Base-by-base conservation (phyloP, 1,140 invertebrate species). In the Papilio dardanus region DNA sequence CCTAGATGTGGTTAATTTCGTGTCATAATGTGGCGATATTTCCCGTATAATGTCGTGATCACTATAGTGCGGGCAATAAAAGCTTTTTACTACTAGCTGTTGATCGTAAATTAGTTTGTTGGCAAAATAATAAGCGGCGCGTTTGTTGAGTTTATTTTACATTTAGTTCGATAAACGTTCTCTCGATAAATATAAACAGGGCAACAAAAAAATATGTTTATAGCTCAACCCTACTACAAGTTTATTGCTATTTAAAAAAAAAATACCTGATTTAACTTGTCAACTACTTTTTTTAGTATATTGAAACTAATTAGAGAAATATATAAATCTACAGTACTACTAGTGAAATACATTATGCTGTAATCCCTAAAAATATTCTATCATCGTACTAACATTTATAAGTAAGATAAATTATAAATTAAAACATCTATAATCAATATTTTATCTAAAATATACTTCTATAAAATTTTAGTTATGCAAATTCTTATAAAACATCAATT, bases 61-160 rank as follows among this genome's bases (percentile, higher is more conserved):
- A 65, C 65, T 74, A 65, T 50, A 62, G 35, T 37, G 68, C 58
- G 40, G 66, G 75, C 65, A 66, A 74, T 78, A 75, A 78, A 74
- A 71, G 69, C 77, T 65, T 74, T 78, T 78, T 75, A 78, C 73
- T 76, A 73, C 67, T 68, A 50, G 77, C 71, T 76, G 79, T 69
- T 68, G 50, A 74, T 73, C 74, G 68, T 77, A 78, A 81, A 81
- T 79, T 42, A 42, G 21, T 69, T 69, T 69, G 33, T 37, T 62
- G 54, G 54, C 24, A 62, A 62, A 62, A 62, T 62, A 62, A 62
- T 62, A 62, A 62, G 54, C 54, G 24, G 54, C 10, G 54, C 24
- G 21, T 62, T 62, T 62, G 54, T 62, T 1, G 24, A 62, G 0
- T 62, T 54, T 62, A 30, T 62, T 62, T 62, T 62, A 62, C 54